Evolutionary conservation across 2,113 vertebrate genomes (phyloP).

Genomic region (human (Homo sapiens)): DNA sequence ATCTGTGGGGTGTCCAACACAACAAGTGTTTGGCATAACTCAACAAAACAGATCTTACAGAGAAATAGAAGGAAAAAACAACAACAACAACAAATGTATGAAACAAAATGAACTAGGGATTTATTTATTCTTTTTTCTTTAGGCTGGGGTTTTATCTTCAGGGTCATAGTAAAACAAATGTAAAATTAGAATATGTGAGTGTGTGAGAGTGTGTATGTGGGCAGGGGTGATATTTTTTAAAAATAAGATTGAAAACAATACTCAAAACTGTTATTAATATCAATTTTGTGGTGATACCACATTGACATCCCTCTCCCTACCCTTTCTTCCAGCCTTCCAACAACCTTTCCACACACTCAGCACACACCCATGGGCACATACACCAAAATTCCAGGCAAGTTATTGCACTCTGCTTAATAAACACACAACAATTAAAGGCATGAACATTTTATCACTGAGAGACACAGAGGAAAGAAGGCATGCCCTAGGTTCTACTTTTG

Average conservation of each 20-base stretch:
- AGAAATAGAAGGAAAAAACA: slow-evolving; percentile 16
- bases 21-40: slow-evolving; percentile 58
- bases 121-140: not conserved
- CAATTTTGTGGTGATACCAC: not conserved
- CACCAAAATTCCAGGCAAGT: not conserved
- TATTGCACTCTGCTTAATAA: not conserved
- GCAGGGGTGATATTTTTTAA: not conserved
- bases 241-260: not conserved
- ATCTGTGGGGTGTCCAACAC: slow-evolving; percentile 39
- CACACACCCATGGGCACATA: not conserved
- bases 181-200: not conserved
- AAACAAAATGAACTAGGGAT: not conserved
- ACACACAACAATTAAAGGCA: not conserved
- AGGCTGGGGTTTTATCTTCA: not conserved
- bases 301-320: not conserved
- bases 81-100: not conserved
- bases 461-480: not conserved
- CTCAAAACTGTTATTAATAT: not conserved
- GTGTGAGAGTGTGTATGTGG: not conserved
- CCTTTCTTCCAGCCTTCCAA: not conserved
- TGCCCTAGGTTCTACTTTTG: not conserved
- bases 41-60: not conserved
- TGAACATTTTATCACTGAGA: not conserved
- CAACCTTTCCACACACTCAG: not conserved
- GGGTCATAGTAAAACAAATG: not conserved